Evolutionary conservation across 2,113 vertebrate species (phyloP), one percentile per base, ranked within the genome.

Genomic region (Dicrurus megarhynchus): DNA sequence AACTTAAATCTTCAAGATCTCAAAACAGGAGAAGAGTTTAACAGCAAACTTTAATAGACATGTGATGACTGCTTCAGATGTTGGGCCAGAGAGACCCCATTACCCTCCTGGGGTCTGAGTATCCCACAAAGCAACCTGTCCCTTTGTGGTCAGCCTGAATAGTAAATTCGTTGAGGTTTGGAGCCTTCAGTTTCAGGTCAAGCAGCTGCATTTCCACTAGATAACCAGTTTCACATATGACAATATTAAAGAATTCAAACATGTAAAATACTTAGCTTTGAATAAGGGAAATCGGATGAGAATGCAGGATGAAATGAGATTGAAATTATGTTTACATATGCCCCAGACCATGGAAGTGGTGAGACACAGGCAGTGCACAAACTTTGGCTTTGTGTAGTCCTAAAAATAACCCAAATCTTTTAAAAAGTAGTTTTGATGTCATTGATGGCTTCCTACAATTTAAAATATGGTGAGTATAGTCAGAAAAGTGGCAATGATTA

Each of bases 271-370:
- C 19, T 53, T n/a, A 28, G 33, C 9, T 89, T 47, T 52, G 50
- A 42, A 59, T 49, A 30, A 53, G n/a, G 32, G 33, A 44, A 55
- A 71, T 71, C 12, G 19, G 35, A 32, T 77, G 24, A 56, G 35
- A 65, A 60, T 39, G 32, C 35, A 67, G 46, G 64, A 55, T 67
- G 11, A 67, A 82, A 65, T n/a, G 41, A 82, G n/a, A 20, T 6
- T 2, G 18, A 65, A 57, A 46, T n/a, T 16, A 23, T 0, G 2
- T 35, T n/a, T 23, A 3, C 26, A 10, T 52, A 23, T 37, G 50
- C 27, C 41, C 11, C 39, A 67, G 57, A 42, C 16, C 2, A 1
- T 20, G 28, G 52, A 11, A 49, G 35, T 14, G 32, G 35, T 39
- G 27, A 82, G 59, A 22, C 44, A 82, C 15, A 30, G 39, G 37